Base-by-base conservation (phyloP, 2,113 vertebrate species). In the Kryptolebias marmoratus region DNA sequence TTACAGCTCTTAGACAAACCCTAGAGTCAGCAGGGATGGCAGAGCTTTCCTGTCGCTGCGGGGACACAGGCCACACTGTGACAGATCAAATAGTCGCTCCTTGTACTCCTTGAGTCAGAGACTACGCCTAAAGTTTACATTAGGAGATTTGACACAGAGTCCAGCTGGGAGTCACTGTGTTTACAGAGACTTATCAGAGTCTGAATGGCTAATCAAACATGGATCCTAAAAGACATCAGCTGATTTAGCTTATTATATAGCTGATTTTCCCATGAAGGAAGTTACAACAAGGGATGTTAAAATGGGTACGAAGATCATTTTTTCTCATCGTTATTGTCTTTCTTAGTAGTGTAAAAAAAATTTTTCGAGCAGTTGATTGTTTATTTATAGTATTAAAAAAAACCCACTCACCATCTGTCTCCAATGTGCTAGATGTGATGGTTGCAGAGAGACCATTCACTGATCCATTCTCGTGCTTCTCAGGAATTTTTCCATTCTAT, bases 81-180 rank as follows among this genome's bases (percentile, higher is more conserved):
- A 87, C 80, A 80, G 77, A 76, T 85, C 80, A 92, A 93, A 91
- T 55, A 91, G 55, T 72, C 45, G 12, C 68, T 78, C 47, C 67
- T 66, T 47, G 5, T 72, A 31, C 22, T 22, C 22, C 22, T 22
- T 30, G 42, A 74, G 64, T 22, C 53, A n/a, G 14, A 22, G 84
- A 64, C 87, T 70, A 92, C 91, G 81, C 90, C 90, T 81, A 78
- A 9, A 82, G 83, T 89, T 91, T 83, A 87, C 77, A 85, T 54
- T 85, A 53, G 42, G 58, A 10, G 50, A 49, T 52, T 52, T 49
- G 60, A 64, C 55, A 75, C 59, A 10, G 53, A 31, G 55, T 68
- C 81, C 61, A 73, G 53, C 52, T 69, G 77, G 62, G 81, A 83
- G 75, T 79, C 61, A 39, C 55, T 61, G 64, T 90, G 76, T 89